Conservation (phyloP, 2,888 invertebrate genomes). For the Coenonympha glycerion region DNA sequence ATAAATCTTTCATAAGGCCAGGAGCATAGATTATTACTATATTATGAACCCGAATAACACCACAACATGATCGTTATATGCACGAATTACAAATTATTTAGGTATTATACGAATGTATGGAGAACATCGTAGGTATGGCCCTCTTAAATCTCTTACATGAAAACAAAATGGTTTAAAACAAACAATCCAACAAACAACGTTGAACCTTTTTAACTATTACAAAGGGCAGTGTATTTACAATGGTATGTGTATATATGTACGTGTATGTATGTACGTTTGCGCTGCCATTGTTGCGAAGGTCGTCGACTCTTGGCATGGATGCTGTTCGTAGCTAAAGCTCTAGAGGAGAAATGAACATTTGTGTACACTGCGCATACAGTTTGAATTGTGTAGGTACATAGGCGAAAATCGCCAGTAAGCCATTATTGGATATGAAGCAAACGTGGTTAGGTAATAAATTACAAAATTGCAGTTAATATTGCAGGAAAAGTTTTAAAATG, state of each 20-base stretch:
- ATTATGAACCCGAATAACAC: too few relatives aligned
- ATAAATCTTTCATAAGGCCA: too few relatives aligned
- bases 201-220: constrained; percentile 5
- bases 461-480: too few relatives aligned
- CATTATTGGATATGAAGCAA: too few relatives aligned
- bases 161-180: not conserved
- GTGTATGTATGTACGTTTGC: constrained; percentile 8
- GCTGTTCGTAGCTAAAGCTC: constrained; percentile 21
- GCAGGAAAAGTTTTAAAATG: too few relatives aligned
- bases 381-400: constrained; percentile 15
- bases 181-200: constrained; percentile 6
- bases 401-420: not conserved
- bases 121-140: too few relatives aligned
- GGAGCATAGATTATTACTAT: too few relatives aligned
- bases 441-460: too few relatives aligned
- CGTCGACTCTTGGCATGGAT: constrained; percentile 38
- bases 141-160: too few relatives aligned
- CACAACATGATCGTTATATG: too few relatives aligned
- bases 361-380: constrained; percentile 21
- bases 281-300: constrained; percentile 29
- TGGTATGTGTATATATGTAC: not conserved
- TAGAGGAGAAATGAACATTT: constrained; percentile 21
- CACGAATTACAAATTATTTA: too few relatives aligned
- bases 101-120: too few relatives aligned
- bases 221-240: constrained; percentile 15